phyloP scores from a whole-genome alignment of 2,113 vertebrate species.

The Ictalurus furcatus region DNA sequence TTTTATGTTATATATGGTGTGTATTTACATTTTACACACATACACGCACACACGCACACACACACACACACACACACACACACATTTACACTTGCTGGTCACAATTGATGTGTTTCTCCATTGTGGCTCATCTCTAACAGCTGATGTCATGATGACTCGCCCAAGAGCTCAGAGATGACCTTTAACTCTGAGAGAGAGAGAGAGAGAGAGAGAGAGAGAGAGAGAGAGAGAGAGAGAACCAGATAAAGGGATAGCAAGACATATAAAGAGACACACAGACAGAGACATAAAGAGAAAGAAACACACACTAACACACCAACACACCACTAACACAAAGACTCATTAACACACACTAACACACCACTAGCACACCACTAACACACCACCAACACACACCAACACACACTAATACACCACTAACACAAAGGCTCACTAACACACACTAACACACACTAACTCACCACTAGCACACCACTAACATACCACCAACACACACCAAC shows the following conservation, averaged over 20 bases:
- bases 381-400: too few species aligned
- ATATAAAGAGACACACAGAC: not conserved
- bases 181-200: not conserved
- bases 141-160: not conserved
- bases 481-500: too few species aligned
- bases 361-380: too few species aligned
- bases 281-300: not conserved
- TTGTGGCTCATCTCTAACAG: not conserved
- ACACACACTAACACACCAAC: not conserved
- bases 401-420: too few species aligned
- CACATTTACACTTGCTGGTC: not conserved
- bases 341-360: too few species aligned
- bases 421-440: too few species aligned
- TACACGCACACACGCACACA: not conserved
- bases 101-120: not conserved
- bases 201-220: not conserved
- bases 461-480: too few species aligned
- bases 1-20: not conserved
- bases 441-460: too few species aligned
- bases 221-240: not conserved
- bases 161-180: not conserved
- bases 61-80: not conserved
- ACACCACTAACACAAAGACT: not conserved
- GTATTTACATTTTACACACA: not conserved
- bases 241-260: not conserved